Evolutionary conservation across 2,113 vertebrate genomes (phyloP).

Genomic region (human): GRCh38 chr4:2821001-2821500

Average conservation of each 20-base stretch:
- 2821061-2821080: neutral
- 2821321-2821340: neutral
- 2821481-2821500: neutral
- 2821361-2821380: too few relatives aligned
- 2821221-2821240: neutral
- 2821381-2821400: neutral
- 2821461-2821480: neutral
- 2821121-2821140: neutral
- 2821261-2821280: accelerated
- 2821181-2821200: neutral
- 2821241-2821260: neutral
- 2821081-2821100: neutral
- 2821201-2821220: neutral
- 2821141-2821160: accelerated
- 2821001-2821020: neutral
- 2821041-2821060: neutral
- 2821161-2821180: neutral
- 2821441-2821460: neutral
- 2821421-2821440: neutral
- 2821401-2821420: neutral
- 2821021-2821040: neutral
- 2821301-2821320: neutral
- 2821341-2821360: neutral
- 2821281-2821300: neutral
- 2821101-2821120: neutral